Conservation (phyloP, 2,888 invertebrate genomes). For the Anaspis maculata region DNA sequence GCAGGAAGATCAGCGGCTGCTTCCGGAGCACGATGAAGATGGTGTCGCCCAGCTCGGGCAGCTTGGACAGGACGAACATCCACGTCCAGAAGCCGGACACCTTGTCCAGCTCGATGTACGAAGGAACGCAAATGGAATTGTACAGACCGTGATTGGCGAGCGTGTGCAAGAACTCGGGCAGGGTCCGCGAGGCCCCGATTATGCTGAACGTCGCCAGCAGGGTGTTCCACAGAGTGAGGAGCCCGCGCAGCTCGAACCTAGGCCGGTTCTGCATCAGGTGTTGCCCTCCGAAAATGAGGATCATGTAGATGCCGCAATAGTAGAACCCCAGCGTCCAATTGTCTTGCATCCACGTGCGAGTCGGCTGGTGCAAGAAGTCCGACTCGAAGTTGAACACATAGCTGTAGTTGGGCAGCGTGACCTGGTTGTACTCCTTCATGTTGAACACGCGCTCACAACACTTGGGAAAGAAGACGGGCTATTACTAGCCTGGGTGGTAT, state of each 20-base stretch:
- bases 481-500: no score
- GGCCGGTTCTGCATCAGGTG: constrained; percentile 88
- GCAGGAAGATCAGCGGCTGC: constrained; percentile 87
- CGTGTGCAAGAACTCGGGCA: constrained; percentile 87
- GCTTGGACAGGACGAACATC: constrained; percentile 94
- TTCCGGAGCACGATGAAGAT: constrained; percentile 89
- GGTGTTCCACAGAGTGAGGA: constrained; percentile 88
- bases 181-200: constrained; percentile 84
- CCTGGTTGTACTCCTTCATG: constrained; percentile 47
- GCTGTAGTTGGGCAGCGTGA: constrained; percentile 79
- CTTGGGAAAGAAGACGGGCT: no score
- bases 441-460: no score
- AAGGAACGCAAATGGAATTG: constrained; percentile 93
- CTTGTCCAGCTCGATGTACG: constrained; percentile 85
- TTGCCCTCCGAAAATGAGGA: constrained; percentile 88
- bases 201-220: constrained; percentile 89
- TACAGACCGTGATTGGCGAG: constrained; percentile 84
- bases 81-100: constrained; percentile 92
- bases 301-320: constrained; percentile 79
- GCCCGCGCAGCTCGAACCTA: constrained; percentile 80
- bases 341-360: constrained; percentile 89
- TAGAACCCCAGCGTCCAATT: constrained; percentile 95
- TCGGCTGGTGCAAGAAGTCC: constrained; percentile 82
- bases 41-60: constrained; percentile 93
- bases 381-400: constrained; percentile 94